phyloP scores from a whole-genome alignment of 2,888 invertebrate genomes.

The Troides aeacus region DNA sequence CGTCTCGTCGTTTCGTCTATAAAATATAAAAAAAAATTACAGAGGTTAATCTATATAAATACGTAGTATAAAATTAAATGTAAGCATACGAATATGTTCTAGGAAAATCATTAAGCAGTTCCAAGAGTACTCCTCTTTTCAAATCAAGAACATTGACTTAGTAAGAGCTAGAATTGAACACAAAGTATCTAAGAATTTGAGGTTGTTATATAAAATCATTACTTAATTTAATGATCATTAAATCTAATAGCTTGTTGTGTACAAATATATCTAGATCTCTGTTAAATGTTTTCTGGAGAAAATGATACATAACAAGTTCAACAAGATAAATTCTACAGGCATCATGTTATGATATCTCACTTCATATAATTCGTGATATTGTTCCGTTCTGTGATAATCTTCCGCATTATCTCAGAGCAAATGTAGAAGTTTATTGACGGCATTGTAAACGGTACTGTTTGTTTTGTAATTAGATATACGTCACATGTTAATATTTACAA shows the following conservation, averaged over 20 bases:
- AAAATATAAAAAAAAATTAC: not conserved
- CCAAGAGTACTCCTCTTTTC: no score
- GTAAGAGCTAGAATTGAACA: no score
- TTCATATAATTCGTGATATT: slow-evolving; percentile 16
- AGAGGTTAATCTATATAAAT: not conserved
- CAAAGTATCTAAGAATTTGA: no score
- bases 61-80: not conserved
- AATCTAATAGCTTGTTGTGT: no score
- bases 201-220: no score
- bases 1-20: no score
- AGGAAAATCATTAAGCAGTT: no score
- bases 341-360: slow-evolving; percentile 1
- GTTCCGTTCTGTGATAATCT: slow-evolving; percentile 28
- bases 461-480: slow-evolving; percentile 5
- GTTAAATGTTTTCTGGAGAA: not conserved
- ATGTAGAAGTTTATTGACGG: slow-evolving; percentile 53
- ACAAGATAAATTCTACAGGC: slow-evolving; percentile 1
- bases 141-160: no score
- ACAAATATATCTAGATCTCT: not conserved
- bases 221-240: not conserved
- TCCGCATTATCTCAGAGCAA: slow-evolving; percentile 41
- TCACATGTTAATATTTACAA: slow-evolving; percentile 4
- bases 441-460: slow-evolving; percentile 35
- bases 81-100: no score
- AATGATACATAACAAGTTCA: not conserved